Evolutionary conservation across 2,113 vertebrate genomes (phyloP).

Genomic region (Leptobrachium leishanense): DNA sequence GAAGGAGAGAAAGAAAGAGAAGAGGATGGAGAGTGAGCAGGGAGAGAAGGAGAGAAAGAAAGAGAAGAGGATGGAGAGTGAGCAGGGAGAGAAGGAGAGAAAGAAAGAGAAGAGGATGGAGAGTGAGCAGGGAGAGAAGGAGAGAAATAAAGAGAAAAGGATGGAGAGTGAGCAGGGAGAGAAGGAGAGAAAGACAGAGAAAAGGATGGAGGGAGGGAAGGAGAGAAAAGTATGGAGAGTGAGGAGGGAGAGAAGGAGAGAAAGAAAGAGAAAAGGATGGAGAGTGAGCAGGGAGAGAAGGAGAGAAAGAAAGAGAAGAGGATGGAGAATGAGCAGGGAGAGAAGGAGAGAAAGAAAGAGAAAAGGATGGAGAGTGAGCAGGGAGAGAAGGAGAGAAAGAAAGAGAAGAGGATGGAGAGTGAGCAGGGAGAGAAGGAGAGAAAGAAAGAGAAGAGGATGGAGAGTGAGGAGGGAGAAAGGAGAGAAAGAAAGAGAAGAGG

Average conservation of each 20-base stretch:
- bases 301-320: too few species aligned
- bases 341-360: neutral
- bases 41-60: neutral
- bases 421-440: neutral
- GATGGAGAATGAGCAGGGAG: too few species aligned
- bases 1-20: neutral
- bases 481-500: neutral
- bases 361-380: neutral
- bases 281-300: neutral
- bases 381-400: neutral
- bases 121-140: too few species aligned
- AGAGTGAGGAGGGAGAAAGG: too few species aligned
- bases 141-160: neutral
- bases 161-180: neutral
- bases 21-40: neutral
- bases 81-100: neutral
- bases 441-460: too few species aligned
- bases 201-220: too few species aligned
- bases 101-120: neutral
- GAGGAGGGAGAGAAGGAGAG: neutral
- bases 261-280: neutral
- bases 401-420: too few species aligned
- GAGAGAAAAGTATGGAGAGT: too few species aligned
- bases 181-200: neutral
- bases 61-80: too few species aligned